Conservation (phyloP, 2,113 vertebrate species). For the Eulemur rufifrons region DNA sequence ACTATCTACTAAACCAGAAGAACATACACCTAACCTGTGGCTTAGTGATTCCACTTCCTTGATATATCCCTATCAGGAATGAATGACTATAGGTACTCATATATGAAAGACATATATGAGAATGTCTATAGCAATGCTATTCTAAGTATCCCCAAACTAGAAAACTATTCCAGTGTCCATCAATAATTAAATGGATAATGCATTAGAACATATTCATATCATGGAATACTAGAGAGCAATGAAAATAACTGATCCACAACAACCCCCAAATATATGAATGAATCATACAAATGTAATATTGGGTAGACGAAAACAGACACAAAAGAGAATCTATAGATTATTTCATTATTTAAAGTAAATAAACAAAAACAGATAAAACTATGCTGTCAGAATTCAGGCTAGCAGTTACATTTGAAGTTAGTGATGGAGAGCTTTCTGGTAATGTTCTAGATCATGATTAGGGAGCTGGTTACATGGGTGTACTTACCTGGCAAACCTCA, state of each 20-base stretch:
- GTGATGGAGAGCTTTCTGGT: neutral
- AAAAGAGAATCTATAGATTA: neutral
- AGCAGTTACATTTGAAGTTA: neutral
- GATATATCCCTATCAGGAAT: neutral
- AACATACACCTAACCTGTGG: neutral
- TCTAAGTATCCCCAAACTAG: neutral
- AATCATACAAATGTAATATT: neutral
- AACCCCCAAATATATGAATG: neutral
- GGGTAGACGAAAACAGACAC: neutral
- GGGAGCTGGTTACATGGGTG: neutral
- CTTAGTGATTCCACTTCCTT: neutral
- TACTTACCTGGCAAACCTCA: neutral
- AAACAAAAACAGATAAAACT: neutral
- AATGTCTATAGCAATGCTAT: neutral
- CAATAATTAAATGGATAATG: neutral
- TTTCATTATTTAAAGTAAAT: conserved; percentile 13
- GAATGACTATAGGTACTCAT: neutral
- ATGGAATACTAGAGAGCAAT: neutral
- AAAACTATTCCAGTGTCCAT: neutral
- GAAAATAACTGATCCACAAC: neutral
- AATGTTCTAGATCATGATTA: neutral
- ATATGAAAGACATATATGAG: neutral
- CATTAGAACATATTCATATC: neutral
- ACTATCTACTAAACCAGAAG: neutral
- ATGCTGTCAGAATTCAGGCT: neutral